phyloP scores from a whole-genome alignment of 2,888 invertebrate species.

The Catocala sponsa region DNA sequence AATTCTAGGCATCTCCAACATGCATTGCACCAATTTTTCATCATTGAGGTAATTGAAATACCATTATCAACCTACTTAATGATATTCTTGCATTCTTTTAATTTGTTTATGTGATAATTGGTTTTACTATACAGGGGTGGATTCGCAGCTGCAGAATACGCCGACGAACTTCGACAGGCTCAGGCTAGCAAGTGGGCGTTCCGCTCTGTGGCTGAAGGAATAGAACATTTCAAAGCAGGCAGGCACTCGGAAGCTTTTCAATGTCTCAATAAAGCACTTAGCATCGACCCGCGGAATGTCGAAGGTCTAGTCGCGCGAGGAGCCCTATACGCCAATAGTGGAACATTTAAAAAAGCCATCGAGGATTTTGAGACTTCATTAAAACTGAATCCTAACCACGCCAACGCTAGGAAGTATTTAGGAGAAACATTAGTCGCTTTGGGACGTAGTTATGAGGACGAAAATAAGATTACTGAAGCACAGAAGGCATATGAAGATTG shows the following conservation, averaged over 20 bases:
- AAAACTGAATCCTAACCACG: constrained; percentile 95
- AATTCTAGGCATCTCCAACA: constrained; percentile 91
- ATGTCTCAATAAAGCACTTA: constrained; percentile 96
- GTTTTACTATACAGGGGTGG: constrained; percentile 87
- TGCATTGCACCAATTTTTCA: constrained; percentile 91
- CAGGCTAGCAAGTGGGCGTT: constrained; percentile 98
- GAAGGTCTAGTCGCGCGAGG: constrained; percentile 97
- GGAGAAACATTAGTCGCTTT: constrained; percentile 97
- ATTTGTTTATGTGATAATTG: too few species aligned
- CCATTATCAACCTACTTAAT: too few species aligned
- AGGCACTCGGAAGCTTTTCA: constrained; percentile 98
- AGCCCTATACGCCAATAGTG: constrained; percentile 97
- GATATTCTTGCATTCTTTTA: too few species aligned
- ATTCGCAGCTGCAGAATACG: constrained; percentile 94
- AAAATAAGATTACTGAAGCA: constrained; percentile 95
- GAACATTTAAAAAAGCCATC: constrained; percentile 97
- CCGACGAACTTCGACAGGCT: constrained; percentile 94
- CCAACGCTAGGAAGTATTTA: constrained; percentile 97
- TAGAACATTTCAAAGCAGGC: constrained; percentile 97
- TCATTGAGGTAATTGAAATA: constrained; percentile 89
- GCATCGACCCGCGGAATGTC: constrained; percentile 96
- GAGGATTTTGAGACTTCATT: constrained; percentile 98
- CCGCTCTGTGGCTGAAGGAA: constrained; percentile 97
- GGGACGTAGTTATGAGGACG: constrained; percentile 96
- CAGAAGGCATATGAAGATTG: constrained; percentile 95